Base-by-base conservation (phyloP, 2,113 vertebrate genomes). In the Hystrix cristata region DNA sequence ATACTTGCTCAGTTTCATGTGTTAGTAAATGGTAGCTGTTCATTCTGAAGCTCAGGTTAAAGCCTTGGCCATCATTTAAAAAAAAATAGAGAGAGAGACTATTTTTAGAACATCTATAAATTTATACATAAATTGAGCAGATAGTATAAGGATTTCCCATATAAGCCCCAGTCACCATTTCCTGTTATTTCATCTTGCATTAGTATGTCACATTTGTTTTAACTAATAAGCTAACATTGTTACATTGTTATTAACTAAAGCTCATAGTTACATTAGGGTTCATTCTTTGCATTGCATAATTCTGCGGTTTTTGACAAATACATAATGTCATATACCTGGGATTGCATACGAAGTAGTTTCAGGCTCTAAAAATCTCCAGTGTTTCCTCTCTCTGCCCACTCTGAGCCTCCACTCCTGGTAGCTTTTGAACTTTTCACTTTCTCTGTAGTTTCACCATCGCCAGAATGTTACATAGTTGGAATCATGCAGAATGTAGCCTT, bases 81-180 rank as follows among this genome's bases (percentile, higher is more conserved):
- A 43, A 46, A 46, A 34, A 31, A 21, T 19, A 38, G 15, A 72
- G 21, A 76, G 5, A 53, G 25, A 31, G 38, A 65, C n/a, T 64
- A 31, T 71, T n/a, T 94, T 93, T 71, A 81, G n/a, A 72, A 48
- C 31, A 86, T 38, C 51, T 90, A 65, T 87, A 74, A 5, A 74
- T 51, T 87, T 91, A 87, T 0, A 51, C 65, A 48, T 48, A 76
- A 76, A 27, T 76, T 27, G 21, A 46, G 21, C 10, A 76, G 43
- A 23, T 14, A 74, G 23, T 74, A 74, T 10, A 21, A 74, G 29
- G 72, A 76, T 76, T 74, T 76, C 25, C 72, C 72, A 76, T 25
- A 8, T 46, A 67, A 65, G 27, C 34, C 48, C 31, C 10, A 60
- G 31, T 64, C 53, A 48, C 10, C 19, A 14, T 87, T 96, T 65